Conservation (phyloP, 1,140 invertebrate genomes). For the Zaprionus africanus region DNA sequence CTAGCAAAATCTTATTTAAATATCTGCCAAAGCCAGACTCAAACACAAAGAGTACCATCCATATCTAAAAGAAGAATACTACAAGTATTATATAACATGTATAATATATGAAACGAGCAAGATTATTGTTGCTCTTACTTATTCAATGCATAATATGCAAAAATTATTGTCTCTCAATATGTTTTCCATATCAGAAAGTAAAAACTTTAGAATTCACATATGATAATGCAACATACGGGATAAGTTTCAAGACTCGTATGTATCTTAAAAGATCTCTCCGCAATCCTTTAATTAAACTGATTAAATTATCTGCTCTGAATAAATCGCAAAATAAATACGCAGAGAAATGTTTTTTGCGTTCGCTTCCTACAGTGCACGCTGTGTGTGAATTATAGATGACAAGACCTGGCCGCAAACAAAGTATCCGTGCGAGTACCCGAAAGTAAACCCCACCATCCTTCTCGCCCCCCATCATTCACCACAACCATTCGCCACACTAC, state of each 20-base stretch:
- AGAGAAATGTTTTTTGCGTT: background rate
- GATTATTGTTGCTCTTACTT: too few relatives aligned
- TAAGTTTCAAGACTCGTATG: background rate
- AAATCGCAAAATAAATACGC: constrained; percentile 5
- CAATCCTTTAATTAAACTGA: background rate
- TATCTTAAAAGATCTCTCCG: background rate
- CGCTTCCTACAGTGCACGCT: background rate
- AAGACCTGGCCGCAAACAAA: constrained; percentile 6
- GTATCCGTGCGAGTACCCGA: constrained; percentile 2
- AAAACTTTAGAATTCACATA: too few relatives aligned
- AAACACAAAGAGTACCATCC: too few relatives aligned
- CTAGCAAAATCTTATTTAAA: too few relatives aligned
- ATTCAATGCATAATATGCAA: too few relatives aligned
- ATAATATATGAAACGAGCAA: too few relatives aligned
- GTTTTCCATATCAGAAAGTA: too few relatives aligned
- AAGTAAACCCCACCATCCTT: background rate
- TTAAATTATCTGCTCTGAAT: background rate
- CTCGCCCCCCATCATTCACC: background rate
- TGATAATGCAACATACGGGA: too few relatives aligned
- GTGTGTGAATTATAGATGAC: constrained; percentile 5
- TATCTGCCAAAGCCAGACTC: too few relatives aligned
- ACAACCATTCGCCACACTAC: constrained; percentile 26
- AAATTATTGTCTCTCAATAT: too few relatives aligned
- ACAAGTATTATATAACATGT: too few relatives aligned
- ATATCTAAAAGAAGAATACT: too few relatives aligned